These are phyloP conservation scores for Pipistrellus nathusii DNA, from an alignment of 2,797 vertebrate species.

Conservation along the genomic window DNA sequence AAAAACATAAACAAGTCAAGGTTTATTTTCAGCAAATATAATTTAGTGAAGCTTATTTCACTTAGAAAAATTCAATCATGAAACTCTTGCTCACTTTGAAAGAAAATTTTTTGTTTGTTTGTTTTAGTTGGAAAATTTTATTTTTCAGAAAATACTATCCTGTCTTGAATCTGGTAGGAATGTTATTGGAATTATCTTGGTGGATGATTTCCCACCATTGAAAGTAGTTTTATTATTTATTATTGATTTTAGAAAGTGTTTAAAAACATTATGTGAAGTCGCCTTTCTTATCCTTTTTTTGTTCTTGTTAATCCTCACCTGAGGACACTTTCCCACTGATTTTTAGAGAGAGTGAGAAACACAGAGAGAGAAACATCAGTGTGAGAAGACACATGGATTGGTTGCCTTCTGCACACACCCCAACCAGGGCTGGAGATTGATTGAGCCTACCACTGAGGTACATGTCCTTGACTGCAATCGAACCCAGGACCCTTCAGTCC, in stretches of 20 bases:
- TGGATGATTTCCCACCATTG: background rate
- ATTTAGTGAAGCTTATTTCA: slow-evolving; percentile 9
- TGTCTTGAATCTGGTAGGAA: background rate
- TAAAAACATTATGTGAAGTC: background rate
- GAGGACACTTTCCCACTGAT: too few species aligned
- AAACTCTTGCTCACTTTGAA: background rate
- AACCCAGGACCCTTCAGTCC: too few species aligned
- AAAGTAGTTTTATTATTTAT: background rate
- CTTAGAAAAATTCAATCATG: background rate
- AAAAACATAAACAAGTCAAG: background rate
- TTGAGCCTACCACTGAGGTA: too few species aligned
- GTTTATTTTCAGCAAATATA: slow-evolving; percentile 36
- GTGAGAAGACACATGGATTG: too few species aligned
- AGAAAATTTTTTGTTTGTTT: background rate
- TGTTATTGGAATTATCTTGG: background rate
- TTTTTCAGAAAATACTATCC: background rate
- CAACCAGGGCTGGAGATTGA: too few species aligned
- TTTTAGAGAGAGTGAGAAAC: too few species aligned
- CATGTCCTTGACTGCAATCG: too few species aligned
- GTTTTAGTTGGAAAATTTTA: slow-evolving; percentile 16
- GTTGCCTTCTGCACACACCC: too few species aligned
- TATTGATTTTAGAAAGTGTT: background rate
- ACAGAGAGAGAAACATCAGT: too few species aligned
- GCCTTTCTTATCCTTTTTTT: background rate
- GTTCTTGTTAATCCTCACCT: too few species aligned